Base-by-base conservation (phyloP, 2,888 invertebrate species). In the Suillia variegata region DNA sequence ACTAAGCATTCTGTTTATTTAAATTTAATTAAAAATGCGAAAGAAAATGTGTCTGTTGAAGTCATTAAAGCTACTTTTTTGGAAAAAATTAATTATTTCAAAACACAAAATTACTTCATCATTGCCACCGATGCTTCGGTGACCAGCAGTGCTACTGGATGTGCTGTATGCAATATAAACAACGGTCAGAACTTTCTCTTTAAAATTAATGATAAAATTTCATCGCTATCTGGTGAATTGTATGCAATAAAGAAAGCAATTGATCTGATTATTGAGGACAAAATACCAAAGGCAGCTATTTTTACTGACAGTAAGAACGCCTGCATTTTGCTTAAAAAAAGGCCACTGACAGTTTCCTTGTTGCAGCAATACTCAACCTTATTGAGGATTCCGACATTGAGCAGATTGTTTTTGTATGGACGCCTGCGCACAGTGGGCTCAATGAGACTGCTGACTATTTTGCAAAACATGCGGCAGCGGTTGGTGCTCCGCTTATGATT, bases 221-320 rank as follows among this genome's bases (percentile, higher is more conserved):
- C 51, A 1, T 54, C 54, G 2, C 50, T 54, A 0, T 38, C 33
- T 22, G 59, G 59, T 13, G 50, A 54, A 31, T 17, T 54, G 10
- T 10, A 12, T 1, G 59, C 59, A 2, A 42, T 54, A 10, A 24
- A 51, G n/a, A 54, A 54, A 49, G 54, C 54, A 1, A 42, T 54
- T 17, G 48, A 54, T 8, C 22, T 58, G 13, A 50, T 50, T 2
- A 38, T 49, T 21, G 58, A 58, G 24, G 58, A 58, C 12, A 17
- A n/a, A 0, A 17, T 50, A 3, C 12, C 5, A 1, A 58, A 50
- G 18, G 15, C 42, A 17, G 49, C 31, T 0, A 58, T 58, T 1
- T 49, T 58, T 22, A 58, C 58, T n/a, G 58, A 54, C 24, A 58
- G 58, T 21, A 20, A 33, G 6, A 47, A 53, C 20, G 52, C 52